Evolutionary conservation across 2,888 invertebrate species (phyloP), one percentile per base, ranked within the genome.

Genomic region (Erebia aethiops): DNA sequence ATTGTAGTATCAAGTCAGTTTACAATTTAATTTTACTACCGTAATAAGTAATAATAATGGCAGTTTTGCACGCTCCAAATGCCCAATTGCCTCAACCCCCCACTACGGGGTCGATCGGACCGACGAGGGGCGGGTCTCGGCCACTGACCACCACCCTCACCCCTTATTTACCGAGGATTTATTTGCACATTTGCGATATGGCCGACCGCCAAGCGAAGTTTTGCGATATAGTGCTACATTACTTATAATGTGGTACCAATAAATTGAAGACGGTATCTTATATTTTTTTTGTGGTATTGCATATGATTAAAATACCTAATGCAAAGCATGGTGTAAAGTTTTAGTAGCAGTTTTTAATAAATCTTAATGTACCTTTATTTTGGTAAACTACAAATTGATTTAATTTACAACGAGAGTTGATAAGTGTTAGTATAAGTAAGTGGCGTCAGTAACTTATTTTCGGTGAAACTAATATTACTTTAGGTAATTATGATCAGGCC

Each of bases 131-230:
- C 86, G 85, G 86, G 84, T 81, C 84, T 67, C 84, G 81, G 77
- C 78, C 78, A 88, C 89, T 92, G 93, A 92, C 93, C 92, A 87
- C 82, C 88, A 84, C 87, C 88, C 87, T 82, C 67, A 67, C 75
- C 71, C 76, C 82, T 84, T 87, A 89, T 90, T 87, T 89, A 89
- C 87, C 82, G 84, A 85, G 79, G 81, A 84, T 83, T 87, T 88
- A 87, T 89, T 90, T 83, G 88, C 88, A 85, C 81, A 82, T 83
- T 75, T 68, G 67, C 68, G 86, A 82, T 81, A 88, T 88, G 85
- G 87, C 87, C 78, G 84, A 80, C 82, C 75, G 71, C 60, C 68
- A 74, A 68, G 43, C 67, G 14, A 57, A 67, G 67, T 67, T 67
- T 67, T 49, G 49, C 41, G 49, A 57, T 46, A 21, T 56, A n/a